A percentile compares a stretch with the other conserved stretches of the same genome.
Evolutionary conservation across 2,113 vertebrate genomes (phyloP).

Genomic region (Oostethus manadensis): DNA sequence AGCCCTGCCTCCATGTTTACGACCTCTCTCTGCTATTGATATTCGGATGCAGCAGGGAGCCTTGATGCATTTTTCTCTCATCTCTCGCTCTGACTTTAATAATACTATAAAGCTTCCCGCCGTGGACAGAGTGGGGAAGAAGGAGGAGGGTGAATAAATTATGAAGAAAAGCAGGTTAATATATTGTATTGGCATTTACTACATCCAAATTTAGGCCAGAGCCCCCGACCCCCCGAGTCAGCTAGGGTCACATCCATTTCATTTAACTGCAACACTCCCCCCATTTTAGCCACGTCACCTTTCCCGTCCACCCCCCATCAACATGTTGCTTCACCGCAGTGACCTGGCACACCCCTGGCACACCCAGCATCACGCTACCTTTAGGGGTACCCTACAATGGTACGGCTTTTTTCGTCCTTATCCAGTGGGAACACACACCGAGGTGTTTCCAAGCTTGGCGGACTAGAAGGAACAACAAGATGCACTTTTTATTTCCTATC

Average conservation of each 20-base stretch:
- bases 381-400: no score
- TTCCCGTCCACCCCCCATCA: conserved; percentile 13
- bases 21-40: conserved; percentile 58
- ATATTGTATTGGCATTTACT: conserved; percentile 64
- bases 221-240: conserved; percentile 50
- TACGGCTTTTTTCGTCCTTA: no score
- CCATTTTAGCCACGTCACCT: conserved; percentile 23
- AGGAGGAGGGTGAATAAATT: conserved; percentile 51
- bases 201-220: conserved; percentile 54
- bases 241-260: conserved; percentile 69
- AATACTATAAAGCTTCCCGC: conserved; percentile 72
- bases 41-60: conserved; percentile 70
- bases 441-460: no score
- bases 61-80: conserved; percentile 72
- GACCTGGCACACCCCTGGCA: background rate
- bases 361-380: no score
- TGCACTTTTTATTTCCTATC: no score
- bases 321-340: background rate
- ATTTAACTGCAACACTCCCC: conserved; percentile 60
- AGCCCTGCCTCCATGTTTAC: conserved; percentile 64
- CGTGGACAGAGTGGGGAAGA: conserved; percentile 35
- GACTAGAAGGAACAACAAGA: no score
- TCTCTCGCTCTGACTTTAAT: conserved; percentile 74
- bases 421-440: background rate
- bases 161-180: conserved; percentile 68